Conservation (phyloP, 2,888 invertebrate genomes). For the Epirrhoe tristata region DNA sequence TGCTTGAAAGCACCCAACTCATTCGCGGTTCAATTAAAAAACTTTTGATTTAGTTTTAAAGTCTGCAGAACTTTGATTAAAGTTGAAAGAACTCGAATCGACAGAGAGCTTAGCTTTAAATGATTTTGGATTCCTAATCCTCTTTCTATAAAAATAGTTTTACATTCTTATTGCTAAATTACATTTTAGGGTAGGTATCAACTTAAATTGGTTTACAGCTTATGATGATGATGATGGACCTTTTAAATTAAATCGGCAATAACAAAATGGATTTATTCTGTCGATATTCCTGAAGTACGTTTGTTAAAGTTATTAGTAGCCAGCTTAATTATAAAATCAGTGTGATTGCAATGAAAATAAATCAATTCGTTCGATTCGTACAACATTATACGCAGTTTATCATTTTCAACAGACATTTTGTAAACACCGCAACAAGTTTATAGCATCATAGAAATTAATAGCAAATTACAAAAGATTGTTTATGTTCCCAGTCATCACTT, state of each 20-base stretch:
- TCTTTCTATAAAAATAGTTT: background rate
- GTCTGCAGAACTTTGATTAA: slow-evolving; percentile 23
- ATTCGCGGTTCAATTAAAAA: slow-evolving; percentile 25
- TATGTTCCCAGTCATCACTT: slow-evolving; percentile 16
- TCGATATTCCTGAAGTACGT: background rate
- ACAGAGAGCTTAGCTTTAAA: slow-evolving; percentile 1
- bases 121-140: slow-evolving; percentile 4
- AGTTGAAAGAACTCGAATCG: slow-evolving; percentile 20
- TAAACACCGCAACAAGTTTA: slow-evolving; percentile 26
- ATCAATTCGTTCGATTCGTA: background rate
- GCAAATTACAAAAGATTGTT: slow-evolving; percentile 20
- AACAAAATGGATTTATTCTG: background rate
- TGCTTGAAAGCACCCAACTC: slow-evolving; percentile 20
- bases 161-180: background rate
- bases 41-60: slow-evolving; percentile 31
- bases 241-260: background rate
- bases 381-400: background rate
- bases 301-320: background rate
- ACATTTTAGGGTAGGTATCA: too few species aligned
- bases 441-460: slow-evolving; percentile 17
- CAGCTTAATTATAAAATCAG: background rate
- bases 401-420: background rate
- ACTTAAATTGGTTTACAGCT: background rate
- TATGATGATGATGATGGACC: background rate
- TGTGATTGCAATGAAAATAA: background rate